Conservation (phyloP, 2,888 invertebrate species). For the Apotomis turbidana region DNA sequence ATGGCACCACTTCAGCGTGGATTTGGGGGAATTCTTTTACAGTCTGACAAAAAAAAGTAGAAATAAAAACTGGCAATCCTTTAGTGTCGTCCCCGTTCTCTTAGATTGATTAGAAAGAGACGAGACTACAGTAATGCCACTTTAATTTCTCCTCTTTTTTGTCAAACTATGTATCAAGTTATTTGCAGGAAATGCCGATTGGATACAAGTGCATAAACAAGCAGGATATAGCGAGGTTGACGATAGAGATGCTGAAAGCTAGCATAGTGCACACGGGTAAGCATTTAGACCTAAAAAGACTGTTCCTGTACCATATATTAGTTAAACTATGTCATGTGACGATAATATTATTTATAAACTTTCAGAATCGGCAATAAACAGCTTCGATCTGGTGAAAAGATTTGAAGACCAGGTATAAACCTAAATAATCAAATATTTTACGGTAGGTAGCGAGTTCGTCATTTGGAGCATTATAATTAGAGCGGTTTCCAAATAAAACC, state of each 20-base stretch:
- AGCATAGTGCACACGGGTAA: slow-evolving; percentile 59
- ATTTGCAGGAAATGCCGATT: slow-evolving; percentile 65
- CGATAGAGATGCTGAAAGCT: slow-evolving; percentile 65
- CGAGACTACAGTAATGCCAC: no score
- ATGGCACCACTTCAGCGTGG: no score
- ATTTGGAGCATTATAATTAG: no score
- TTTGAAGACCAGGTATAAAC: slow-evolving; percentile 59
- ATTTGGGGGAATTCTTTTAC: no score
- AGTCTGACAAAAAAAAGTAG: no score
- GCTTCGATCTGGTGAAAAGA: slow-evolving; percentile 60
- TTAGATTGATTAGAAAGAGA: no score
- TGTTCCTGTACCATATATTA: no score
- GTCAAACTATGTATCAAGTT: slow-evolving; percentile 2
- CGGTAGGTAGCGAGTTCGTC: no score
- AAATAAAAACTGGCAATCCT: no score
- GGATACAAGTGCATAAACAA: slow-evolving; percentile 72
- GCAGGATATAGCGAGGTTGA: slow-evolving; percentile 57
- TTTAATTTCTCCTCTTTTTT: neutral
- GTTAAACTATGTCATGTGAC: neutral
- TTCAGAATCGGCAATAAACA: slow-evolving; percentile 58
- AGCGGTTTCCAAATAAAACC: no score
- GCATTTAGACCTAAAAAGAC: slow-evolving; percentile 16
- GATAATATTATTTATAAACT: slow-evolving; percentile 26
- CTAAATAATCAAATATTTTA: neutral
- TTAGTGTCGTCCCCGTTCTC: no score